Percentiles rank a stretch among this genome's conserved stretches.
Evolutionary conservation across 1,140 invertebrate species (phyloP).

Genomic region (Tetramorium parvispinum): DNA sequence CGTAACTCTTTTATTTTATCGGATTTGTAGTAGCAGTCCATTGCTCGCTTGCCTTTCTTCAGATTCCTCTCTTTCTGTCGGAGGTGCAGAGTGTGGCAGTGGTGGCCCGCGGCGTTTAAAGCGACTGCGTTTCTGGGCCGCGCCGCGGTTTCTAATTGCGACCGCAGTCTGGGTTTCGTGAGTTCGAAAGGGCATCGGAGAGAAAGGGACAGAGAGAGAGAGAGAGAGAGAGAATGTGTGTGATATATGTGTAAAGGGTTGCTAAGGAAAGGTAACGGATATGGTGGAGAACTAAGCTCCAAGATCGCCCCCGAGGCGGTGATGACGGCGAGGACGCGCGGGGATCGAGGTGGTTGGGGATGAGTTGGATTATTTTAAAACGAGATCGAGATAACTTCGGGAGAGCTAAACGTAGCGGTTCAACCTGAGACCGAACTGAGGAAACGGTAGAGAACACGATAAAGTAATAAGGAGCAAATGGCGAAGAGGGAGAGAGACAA

Average conservation of each 20-base stretch:
- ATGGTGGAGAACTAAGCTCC: constrained; percentile 64
- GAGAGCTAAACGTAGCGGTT: constrained; percentile 40
- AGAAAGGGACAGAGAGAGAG: background rate
- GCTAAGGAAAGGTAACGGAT: constrained; percentile 26
- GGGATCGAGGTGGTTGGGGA: background rate
- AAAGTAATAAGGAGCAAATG: constrained; percentile 32
- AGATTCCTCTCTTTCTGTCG: background rate
- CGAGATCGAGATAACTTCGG: constrained; percentile 73
- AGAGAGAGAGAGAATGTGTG: constrained; percentile 1
- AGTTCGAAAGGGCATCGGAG: constrained; percentile 19
- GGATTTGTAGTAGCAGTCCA: background rate
- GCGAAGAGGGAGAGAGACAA: background rate
- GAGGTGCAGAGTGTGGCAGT: constrained; percentile 11
- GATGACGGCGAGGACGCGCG: constrained; percentile 12
- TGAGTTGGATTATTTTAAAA: constrained; percentile 77
- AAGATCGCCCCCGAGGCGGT: constrained; percentile 60
- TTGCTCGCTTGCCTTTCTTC: constrained; percentile 10
- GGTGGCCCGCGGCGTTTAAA: constrained; percentile 60
- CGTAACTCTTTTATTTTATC: constrained; percentile 22
- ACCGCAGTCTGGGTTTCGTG: constrained; percentile 57
- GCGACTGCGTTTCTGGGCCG: constrained; percentile 30
- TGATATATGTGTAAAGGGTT: constrained; percentile 25
- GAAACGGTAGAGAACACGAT: constrained; percentile 6
- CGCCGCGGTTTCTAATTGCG: constrained; percentile 71
- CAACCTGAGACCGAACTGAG: constrained; percentile 17